A percentile compares a stretch with the other conserved stretches of the same genome.
Evolutionary conservation across 1,140 invertebrate genomes (phyloP).

Genomic region (Bombus pascuorum): DNA sequence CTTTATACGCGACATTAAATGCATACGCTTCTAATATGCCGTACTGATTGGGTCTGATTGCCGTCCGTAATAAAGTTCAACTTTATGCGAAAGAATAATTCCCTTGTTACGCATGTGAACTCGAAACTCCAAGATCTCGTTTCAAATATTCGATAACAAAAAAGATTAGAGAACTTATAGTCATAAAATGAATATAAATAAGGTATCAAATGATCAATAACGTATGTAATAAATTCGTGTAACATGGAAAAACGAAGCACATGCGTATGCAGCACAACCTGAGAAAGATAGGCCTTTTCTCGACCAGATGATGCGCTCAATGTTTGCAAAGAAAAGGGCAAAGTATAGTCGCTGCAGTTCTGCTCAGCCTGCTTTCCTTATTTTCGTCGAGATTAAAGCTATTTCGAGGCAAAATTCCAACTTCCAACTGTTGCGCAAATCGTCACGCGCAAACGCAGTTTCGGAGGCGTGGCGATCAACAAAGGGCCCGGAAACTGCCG

Average conservation of each 20-base stretch:
- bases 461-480: constrained; percentile 68
- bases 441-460: constrained; percentile 67
- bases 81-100: constrained; percentile 46
- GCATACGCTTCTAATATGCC: constrained; percentile 47
- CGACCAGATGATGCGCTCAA: constrained; percentile 8
- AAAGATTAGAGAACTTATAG: neutral
- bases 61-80: constrained; percentile 32
- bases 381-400: constrained; percentile 40
- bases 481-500: constrained; percentile 68
- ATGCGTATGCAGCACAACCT: constrained; percentile 2
- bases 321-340: constrained; percentile 17
- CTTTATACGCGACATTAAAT: constrained; percentile 44
- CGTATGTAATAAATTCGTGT: neutral
- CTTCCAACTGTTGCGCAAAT: constrained; percentile 74
- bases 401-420: constrained; percentile 68
- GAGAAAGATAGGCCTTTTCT: neutral
- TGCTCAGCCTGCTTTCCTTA: constrained; percentile 48
- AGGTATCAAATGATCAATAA: constrained; percentile 5
- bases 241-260: constrained; percentile 10
- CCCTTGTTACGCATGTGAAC: constrained; percentile 16
- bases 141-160: neutral
- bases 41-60: constrained; percentile 47
- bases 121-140: neutral
- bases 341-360: constrained; percentile 19
- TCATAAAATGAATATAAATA: neutral